A percentile compares a stretch with the other conserved stretches of the same genome.
These are phyloP conservation scores for Hypsibius dujardini DNA, from an alignment of 1,140 invertebrate species.

Conservation along the genomic window DNA sequence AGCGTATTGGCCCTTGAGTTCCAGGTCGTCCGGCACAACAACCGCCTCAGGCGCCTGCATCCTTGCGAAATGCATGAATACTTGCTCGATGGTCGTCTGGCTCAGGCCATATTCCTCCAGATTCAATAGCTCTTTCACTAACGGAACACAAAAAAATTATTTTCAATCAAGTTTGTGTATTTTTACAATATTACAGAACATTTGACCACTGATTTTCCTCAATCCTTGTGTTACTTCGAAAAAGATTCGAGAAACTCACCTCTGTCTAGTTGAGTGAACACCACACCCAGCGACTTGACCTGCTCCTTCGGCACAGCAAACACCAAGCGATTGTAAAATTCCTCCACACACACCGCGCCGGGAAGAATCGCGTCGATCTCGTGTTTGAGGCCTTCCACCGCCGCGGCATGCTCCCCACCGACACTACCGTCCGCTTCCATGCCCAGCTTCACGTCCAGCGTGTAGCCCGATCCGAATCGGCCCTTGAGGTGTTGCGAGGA, in stretches of 20 bases:
- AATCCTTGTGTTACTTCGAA: no score
- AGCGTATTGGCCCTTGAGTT: no score
- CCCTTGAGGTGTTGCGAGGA: constrained; percentile 64
- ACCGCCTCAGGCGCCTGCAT: neutral
- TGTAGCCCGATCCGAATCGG: constrained; percentile 59
- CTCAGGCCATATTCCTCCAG: constrained; percentile 66
- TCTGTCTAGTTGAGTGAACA: constrained; percentile 57
- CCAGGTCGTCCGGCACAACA: no score
- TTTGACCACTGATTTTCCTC: no score
- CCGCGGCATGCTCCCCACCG: constrained; percentile 29
- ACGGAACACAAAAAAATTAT: neutral
- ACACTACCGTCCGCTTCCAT: constrained; percentile 33
- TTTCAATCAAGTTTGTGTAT: no score
- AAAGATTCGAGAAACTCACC: constrained; percentile 37
- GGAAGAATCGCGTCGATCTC: constrained; percentile 46
- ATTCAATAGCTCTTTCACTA: constrained; percentile 50
- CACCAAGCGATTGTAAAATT: constrained; percentile 56
- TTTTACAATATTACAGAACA: no score
- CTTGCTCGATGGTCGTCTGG: constrained; percentile 63
- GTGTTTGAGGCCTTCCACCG: constrained; percentile 29
- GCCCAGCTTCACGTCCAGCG: constrained; percentile 56
- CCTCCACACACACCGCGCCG: constrained; percentile 49
- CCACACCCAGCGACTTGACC: constrained; percentile 53
- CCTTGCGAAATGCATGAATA: constrained; percentile 16
- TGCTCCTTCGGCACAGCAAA: constrained; percentile 57